These are phyloP conservation scores for Sogatella furcifera DNA, from an alignment of 1,140 invertebrate species.

Conservation along the genomic window DNA sequence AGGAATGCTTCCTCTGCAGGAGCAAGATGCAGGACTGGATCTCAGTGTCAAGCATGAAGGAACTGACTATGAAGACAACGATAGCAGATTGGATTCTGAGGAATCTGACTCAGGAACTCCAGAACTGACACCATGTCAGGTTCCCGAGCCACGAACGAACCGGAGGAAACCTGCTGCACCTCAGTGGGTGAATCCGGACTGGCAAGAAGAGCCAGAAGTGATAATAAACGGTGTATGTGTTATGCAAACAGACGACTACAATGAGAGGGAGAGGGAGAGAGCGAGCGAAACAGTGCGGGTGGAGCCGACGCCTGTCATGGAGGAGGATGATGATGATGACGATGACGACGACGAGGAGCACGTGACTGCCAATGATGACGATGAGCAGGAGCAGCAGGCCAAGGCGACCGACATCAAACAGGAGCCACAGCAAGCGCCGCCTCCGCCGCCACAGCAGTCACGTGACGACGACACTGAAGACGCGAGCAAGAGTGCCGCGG, in stretches of 20 bases:
- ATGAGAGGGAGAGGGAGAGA: slow-evolving; percentile 40
- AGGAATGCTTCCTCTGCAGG: slow-evolving; percentile 42
- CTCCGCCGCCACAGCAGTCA: no score
- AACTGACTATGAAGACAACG: slow-evolving; percentile 62
- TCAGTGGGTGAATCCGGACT: slow-evolving; percentile 92
- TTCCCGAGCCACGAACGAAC: slow-evolving; percentile 27
- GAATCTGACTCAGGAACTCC: slow-evolving; percentile 46
- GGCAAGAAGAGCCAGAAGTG: slow-evolving; percentile 70
- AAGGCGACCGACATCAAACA: neutral
- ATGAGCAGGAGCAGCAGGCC: no score
- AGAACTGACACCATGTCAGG: slow-evolving; percentile 23
- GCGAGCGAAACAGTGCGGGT: slow-evolving; percentile 54
- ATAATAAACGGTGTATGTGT: slow-evolving; percentile 89
- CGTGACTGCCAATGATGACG: no score
- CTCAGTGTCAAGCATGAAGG: slow-evolving; percentile 69
- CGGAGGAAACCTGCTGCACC: slow-evolving; percentile 87
- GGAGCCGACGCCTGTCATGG: slow-evolving; percentile 54
- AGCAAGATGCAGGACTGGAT: slow-evolving; percentile 67
- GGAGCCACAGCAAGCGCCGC: slow-evolving; percentile 6
- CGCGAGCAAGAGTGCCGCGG: slow-evolving; percentile 9
- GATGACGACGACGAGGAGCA: no score
- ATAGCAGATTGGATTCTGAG: slow-evolving; percentile 66
- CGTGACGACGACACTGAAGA: slow-evolving; percentile 13
- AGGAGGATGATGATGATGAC: slow-evolving; percentile 37
- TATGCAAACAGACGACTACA: slow-evolving; percentile 67